Percentiles rank a stretch among this genome's conserved stretches.
Evolutionary conservation across 2,113 vertebrate genomes (phyloP).

Genomic region (Callaeas wilsoni): DNA sequence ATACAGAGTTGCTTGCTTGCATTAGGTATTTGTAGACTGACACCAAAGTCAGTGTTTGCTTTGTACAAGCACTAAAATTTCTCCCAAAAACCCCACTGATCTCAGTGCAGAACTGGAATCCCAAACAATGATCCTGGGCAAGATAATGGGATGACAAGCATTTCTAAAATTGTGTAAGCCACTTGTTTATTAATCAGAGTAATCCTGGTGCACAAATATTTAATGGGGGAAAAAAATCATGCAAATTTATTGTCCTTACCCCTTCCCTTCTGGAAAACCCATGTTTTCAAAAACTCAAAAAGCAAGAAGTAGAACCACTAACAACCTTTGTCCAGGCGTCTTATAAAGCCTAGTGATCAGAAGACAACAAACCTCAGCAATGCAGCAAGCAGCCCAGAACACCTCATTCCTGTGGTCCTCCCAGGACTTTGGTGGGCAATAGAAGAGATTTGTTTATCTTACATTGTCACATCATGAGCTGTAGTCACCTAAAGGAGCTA

Average conservation of each 20-base stretch:
- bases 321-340: not conserved
- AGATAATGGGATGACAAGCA: not conserved
- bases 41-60: not conserved
- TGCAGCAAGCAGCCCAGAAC: fast-evolving
- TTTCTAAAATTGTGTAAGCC: not conserved
- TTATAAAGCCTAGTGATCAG: not conserved
- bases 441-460: not conserved
- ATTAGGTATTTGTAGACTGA: not conserved
- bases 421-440: fast-evolving
- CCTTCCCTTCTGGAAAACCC: not conserved
- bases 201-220: not conserved
- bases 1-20: not conserved
- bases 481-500: not conserved
- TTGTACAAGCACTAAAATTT: not conserved
- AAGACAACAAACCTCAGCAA: not conserved
- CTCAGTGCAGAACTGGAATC: not conserved
- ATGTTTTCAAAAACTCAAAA: not conserved
- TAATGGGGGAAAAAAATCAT: fast-evolving
- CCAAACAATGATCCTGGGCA: not conserved
- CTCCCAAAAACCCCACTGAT: not conserved
- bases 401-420: not conserved
- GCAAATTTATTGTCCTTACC: not conserved
- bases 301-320: not conserved
- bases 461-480: not conserved
- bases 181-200: not conserved